Conservation (phyloP, 2,888 invertebrate species). For the Pammene aurita region DNA sequence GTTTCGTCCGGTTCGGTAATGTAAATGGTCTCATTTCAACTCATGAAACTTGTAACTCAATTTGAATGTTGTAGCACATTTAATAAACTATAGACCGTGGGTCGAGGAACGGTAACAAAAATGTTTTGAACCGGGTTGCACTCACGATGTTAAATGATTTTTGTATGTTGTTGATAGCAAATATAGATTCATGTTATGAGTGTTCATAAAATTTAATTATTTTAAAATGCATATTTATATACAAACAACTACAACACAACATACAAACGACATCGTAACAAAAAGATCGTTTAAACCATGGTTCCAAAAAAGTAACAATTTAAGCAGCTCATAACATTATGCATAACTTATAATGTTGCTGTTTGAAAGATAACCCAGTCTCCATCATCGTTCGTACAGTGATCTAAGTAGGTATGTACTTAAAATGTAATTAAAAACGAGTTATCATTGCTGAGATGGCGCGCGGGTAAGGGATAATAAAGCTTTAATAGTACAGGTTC, state of each 20-base stretch:
- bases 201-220: not conserved
- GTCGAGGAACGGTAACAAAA: not conserved
- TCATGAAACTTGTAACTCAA: constrained; percentile 28
- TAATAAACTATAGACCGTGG: not conserved
- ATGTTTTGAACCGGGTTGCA: too few relatives aligned
- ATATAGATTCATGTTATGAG: not conserved
- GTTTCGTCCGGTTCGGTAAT: constrained; percentile 48
- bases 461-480: constrained; percentile 62
- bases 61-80: not conserved
- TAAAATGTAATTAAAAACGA: constrained; percentile 74
- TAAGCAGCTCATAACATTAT: constrained; percentile 5
- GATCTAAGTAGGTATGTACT: constrained; percentile 60
- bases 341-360: constrained; percentile 25
- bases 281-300: not conserved
- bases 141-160: not conserved
- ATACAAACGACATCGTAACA: not conserved
- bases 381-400: constrained; percentile 1
- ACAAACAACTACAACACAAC: not conserved
- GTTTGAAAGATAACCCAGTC: constrained; percentile 29
- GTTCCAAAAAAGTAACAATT: constrained; percentile 4
- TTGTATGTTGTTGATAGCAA: not conserved
- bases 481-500: constrained; percentile 67
- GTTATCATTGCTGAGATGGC: constrained; percentile 57
- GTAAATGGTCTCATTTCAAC: constrained; percentile 45
- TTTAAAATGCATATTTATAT: not conserved